Base-by-base conservation (phyloP, 2,113 vertebrate species). In the Rissa tridactyla region DNA sequence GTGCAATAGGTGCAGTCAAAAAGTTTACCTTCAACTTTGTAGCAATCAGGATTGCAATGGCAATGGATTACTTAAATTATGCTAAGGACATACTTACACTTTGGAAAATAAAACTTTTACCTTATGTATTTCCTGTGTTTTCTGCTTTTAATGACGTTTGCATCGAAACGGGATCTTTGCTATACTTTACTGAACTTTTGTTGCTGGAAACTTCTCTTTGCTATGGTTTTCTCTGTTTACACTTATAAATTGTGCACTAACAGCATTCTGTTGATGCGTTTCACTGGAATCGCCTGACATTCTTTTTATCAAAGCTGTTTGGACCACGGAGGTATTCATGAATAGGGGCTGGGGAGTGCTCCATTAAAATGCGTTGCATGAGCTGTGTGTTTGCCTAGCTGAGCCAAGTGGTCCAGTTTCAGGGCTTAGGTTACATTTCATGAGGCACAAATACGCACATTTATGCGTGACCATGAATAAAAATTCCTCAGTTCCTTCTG, bases 1-100 rank as follows among this genome's bases (percentile, higher is more conserved):
- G 97, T 97, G 94, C 96, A 97, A 97, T 97, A 96, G 93, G 47
- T 93, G 75, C 84, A 86, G 89, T 96, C 96, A 88, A 76, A 40
- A 95, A 77, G 96, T 95, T 97, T 97, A 96, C 95, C 30, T 86
- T 88, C 71, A 58, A 46, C 81, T 83, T 87, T 61, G 42, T 94
- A 93, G 87, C 94, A 90, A 82, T 95, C 75, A 84, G 86, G 86
- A 91, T 78, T 78, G 47, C 91, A 66, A 54, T 38, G 61, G 86
- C 86, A 77, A 88, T 18, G 78, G 54, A 82, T 95, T 79, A 77
- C 86, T 88, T 86, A 73, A 86, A 51, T 73, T 82, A 88, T 82
- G 70, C 68, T 90, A 82, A 83, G 91, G 57, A 83, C n/a, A 20
- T 86, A 66, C 81, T 76, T 57, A 82, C 36, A 52, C 54, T 79